A percentile compares a stretch with the other conserved stretches of the same genome.
phyloP scores from a whole-genome alignment of 2,888 invertebrate species.

The Colletes collaris region DNA sequence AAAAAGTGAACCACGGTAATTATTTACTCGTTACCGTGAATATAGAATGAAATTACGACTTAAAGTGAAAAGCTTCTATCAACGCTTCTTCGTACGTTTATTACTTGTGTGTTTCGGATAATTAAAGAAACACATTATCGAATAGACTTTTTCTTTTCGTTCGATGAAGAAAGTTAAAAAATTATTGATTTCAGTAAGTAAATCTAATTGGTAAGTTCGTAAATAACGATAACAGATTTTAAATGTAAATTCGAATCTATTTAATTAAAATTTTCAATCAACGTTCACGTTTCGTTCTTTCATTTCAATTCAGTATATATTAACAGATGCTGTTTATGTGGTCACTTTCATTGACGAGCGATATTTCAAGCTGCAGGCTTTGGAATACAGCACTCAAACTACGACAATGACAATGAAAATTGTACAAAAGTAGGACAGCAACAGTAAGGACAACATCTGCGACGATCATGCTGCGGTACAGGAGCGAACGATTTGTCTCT shows the following conservation, averaged over 20 bases:
- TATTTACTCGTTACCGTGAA: background rate
- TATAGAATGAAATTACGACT: background rate
- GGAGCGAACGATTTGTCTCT: conserved; percentile 8
- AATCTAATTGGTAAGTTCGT: no score
- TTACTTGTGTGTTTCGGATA: background rate
- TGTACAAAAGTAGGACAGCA: conserved; percentile 11
- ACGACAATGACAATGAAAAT: conserved; percentile 3
- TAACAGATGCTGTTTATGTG: no score
- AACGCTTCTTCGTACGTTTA: background rate
- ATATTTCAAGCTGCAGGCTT: background rate
- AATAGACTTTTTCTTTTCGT: no score
- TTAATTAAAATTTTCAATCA: no score
- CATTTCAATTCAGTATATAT: background rate
- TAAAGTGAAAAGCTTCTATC: background rate
- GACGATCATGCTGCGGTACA: conserved; percentile 8
- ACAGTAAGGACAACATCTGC: conserved; percentile 1
- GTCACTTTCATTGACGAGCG: background rate
- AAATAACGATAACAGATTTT: no score
- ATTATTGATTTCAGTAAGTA: no score
- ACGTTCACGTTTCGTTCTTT: no score
- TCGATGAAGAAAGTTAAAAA: no score
- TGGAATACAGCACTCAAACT: background rate
- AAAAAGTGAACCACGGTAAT: background rate
- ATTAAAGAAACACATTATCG: background rate
- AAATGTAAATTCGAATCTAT: no score